phyloP scores from a whole-genome alignment of 2,113 vertebrate species.

The Mormyrus iriodes region DNA sequence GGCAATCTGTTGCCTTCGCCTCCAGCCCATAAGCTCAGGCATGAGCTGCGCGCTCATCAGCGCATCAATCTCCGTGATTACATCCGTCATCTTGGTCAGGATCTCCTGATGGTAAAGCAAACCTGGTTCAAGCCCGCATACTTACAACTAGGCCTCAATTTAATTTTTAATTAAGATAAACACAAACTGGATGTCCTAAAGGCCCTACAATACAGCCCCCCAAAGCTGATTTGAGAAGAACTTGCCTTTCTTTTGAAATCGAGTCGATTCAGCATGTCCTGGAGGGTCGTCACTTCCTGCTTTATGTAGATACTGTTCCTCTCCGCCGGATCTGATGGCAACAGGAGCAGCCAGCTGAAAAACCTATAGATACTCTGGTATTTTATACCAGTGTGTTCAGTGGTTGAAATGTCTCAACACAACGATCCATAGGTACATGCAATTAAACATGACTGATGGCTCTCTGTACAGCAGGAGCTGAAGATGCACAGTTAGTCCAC shows the following conservation, averaged over 20 bases:
- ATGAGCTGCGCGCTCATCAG: constrained; percentile 76
- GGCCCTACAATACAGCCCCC: neutral
- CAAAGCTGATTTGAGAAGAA: neutral
- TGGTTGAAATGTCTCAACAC: neutral
- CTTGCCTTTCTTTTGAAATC: constrained; percentile 91
- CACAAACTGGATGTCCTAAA: neutral
- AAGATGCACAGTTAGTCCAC: constrained; percentile 49
- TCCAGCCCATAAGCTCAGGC: constrained; percentile 88
- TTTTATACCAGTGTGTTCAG: neutral
- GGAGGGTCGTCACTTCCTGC: constrained; percentile 80
- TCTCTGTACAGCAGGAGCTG: neutral
- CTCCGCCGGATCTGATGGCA: constrained; percentile 70
- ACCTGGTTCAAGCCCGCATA: neutral
- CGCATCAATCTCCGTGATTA: constrained; percentile 79
- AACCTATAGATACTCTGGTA: neutral
- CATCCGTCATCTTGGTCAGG: constrained; percentile 78
- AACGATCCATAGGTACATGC: neutral
- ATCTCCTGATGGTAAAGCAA: constrained; percentile 66
- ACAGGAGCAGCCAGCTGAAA: constrained; percentile 33
- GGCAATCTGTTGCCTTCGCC: constrained; percentile 82
- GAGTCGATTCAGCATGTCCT: constrained; percentile 89
- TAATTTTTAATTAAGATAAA: neutral
- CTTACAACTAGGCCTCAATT: neutral
- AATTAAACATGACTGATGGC: neutral
- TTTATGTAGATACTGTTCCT: constrained; percentile 75